These are phyloP conservation scores for Melanotaenia parkinsoni DNA, from an alignment of 2,797 vertebrate species.

Conservation along the genomic window DNA sequence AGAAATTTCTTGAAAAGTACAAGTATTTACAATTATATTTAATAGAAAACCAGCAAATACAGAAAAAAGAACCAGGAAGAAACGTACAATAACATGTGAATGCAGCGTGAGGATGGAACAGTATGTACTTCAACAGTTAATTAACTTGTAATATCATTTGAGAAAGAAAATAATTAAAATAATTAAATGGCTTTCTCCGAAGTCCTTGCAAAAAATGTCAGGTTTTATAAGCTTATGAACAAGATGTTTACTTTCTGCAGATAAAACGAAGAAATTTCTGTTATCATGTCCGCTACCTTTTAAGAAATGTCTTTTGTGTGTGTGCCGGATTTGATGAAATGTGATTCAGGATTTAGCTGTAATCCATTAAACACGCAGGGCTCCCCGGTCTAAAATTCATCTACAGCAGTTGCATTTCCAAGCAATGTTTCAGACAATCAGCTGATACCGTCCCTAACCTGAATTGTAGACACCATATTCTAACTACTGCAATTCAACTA, in stretches of 20 bases:
- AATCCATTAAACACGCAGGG: neutral
- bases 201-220: constrained; percentile 8
- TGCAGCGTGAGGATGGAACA: neutral
- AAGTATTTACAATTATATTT: neutral
- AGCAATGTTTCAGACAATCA: neutral
- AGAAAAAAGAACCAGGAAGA: neutral
- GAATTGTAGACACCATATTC: neutral
- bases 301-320: neutral
- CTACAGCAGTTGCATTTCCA: neutral
- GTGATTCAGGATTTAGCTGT: neutral
- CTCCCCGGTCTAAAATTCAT: neutral
- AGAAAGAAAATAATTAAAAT: constrained; percentile 31
- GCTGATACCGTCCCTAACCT: no score
- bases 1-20: neutral
- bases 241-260: neutral
- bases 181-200: neutral
- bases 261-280: constrained; percentile 2
- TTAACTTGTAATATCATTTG: constrained; percentile 42
- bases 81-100: neutral
- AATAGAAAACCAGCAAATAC: constrained; percentile 6
- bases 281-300: neutral
- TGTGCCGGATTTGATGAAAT: constrained; percentile 1
- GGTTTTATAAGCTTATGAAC: constrained; percentile 7
- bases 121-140: constrained; percentile 45
- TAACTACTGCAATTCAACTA: neutral